Conservation (phyloP, 2,888 invertebrate species). For the Tridacna gigas region DNA sequence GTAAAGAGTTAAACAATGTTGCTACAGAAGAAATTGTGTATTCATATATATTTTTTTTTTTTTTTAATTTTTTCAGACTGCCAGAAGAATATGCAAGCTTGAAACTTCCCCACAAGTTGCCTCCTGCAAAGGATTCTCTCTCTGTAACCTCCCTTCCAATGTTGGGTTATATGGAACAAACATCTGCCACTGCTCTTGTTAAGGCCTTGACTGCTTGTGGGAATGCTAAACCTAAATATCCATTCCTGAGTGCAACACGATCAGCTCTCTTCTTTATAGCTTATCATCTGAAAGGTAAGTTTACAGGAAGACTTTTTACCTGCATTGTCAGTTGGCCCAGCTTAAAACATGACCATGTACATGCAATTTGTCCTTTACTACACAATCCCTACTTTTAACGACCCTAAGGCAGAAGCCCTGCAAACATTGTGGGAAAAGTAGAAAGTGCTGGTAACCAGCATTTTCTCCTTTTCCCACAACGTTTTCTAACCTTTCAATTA, state of each 20-base stretch:
- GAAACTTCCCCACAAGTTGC: constrained; percentile 84
- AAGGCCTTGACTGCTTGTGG: constrained; percentile 84
- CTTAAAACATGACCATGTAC: background rate
- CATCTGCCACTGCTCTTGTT: constrained; percentile 81
- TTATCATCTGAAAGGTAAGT: constrained; percentile 84
- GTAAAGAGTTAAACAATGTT: background rate
- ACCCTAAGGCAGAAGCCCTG: too few relatives aligned
- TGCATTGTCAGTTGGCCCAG: too few relatives aligned
- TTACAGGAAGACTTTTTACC: background rate
- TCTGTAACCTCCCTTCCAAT: constrained; percentile 82
- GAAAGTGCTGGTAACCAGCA: too few relatives aligned
- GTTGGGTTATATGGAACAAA: constrained; percentile 85
- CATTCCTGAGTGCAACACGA: constrained; percentile 82
- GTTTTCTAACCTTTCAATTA: too few relatives aligned
- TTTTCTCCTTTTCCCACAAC: too few relatives aligned
- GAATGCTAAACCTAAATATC: constrained; percentile 85
- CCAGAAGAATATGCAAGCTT: constrained; percentile 84
- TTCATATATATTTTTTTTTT: too few relatives aligned
- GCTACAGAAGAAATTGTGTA: too few relatives aligned
- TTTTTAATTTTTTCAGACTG: constrained; percentile 67
- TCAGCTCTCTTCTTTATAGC: constrained; percentile 84
- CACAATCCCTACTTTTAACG: too few relatives aligned
- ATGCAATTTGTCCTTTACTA: background rate
- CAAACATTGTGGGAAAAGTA: too few relatives aligned
- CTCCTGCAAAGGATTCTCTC: constrained; percentile 81